Evolutionary conservation across 2,113 vertebrate species (phyloP), one percentile per base, ranked within the genome.

Genomic region (Podilymbus podiceps): DNA sequence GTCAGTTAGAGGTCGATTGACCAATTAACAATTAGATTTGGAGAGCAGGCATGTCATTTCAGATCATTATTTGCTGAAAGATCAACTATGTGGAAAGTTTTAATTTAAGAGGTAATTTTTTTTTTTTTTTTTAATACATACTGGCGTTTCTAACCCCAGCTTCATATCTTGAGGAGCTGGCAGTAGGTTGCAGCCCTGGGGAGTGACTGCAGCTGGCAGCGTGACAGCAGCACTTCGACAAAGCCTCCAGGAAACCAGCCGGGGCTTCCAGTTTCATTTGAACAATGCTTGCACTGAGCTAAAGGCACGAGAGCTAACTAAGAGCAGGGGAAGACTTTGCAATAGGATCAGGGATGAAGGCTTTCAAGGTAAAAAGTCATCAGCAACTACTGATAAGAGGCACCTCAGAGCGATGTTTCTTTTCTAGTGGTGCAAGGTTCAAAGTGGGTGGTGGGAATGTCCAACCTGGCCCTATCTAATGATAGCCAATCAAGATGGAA

Each of bases 1-100:
- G 89, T 88, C 84, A 55, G 80, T 78, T 92, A 92, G 96, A 95
- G 95, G 94, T 89, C 89, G 91, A 93, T 84, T 95, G 92, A 93
- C 93, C 96, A 94, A 95, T 95, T 93, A 96, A 68, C 94, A 55
- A 89, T 94, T 76, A 91, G 86, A 76, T 79, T 38, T 82, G 92
- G 92, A 95, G 71, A 76, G 74, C 58, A 2, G 94, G 71, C 58
- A 23, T 4, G 55, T 92, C 84, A 88, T 92, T 89, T 92, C 50
- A 28, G 58, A 88, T 68, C 74, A 11, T 88, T 89, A 83, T 92
- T 96, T 92, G 89, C 80, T 24, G 5, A 83, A 85, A 94, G 87
- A 96, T 75, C 94, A 93, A 68, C 88, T 90, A 33, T 33, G 85
- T 85, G 91, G 88, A 88, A 97, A 90, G 71, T 85, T 95, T 94